These are phyloP conservation scores for Helleia helle DNA, from an alignment of 2,888 invertebrate species.

Conservation along the genomic window DNA sequence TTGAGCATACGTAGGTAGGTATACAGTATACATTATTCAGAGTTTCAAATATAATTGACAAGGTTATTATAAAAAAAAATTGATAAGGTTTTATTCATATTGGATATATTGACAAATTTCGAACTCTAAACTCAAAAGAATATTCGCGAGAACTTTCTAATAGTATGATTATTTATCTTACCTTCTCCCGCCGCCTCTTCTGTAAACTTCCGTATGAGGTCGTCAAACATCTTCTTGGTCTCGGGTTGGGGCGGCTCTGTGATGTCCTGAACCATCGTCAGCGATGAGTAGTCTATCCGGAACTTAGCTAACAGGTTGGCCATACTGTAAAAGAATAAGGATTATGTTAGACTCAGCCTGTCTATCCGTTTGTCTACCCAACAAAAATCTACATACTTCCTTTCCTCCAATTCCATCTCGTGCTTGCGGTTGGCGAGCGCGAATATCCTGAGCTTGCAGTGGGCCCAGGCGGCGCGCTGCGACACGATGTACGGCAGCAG, in stretches of 20 bases:
- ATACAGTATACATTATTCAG: too few species aligned
- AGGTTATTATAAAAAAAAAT: too few species aligned
- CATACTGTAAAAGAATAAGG: conserved; percentile 88
- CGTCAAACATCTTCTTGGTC: conserved; percentile 82
- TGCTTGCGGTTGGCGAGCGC: conserved; percentile 86
- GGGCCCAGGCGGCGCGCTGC: conserved; percentile 83
- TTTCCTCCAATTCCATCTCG: conserved; percentile 85
- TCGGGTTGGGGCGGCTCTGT: conserved; percentile 85
- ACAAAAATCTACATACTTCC: conserved; percentile 76
- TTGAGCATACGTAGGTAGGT: too few species aligned
- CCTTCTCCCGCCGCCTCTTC: conserved; percentile 46
- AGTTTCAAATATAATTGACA: too few species aligned
- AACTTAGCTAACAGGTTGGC: conserved; percentile 93
- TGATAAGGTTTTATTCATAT: too few species aligned
- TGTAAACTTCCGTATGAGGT: conserved; percentile 79
- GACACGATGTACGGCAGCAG: conserved; percentile 90
- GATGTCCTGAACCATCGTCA: conserved; percentile 93
- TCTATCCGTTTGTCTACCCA: too few species aligned
- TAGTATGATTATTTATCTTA: neutral
- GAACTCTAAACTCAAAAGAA: too few species aligned
- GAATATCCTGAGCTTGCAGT: conserved; percentile 86
- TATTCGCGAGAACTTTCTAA: too few species aligned
- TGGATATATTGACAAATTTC: too few species aligned
- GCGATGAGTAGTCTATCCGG: conserved; percentile 92
- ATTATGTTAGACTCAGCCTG: too few species aligned